Base-by-base conservation (phyloP, 2,888 invertebrate species). In the Rotaria macrura region DNA sequence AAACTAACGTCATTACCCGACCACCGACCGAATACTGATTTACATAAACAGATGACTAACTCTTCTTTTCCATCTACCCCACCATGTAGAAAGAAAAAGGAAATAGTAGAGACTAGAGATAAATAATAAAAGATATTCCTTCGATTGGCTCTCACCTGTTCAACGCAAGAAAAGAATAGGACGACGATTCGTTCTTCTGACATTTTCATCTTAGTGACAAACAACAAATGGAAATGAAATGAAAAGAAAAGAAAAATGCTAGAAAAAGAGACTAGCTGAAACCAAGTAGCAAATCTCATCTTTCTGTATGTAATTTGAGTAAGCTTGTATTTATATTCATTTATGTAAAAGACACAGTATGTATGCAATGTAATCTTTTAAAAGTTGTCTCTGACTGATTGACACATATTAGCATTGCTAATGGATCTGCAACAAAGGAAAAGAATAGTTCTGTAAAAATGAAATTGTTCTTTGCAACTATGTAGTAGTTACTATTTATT, bases 321-420 rank as follows among this genome's bases (percentile, higher is more conserved):
- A 29, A 65, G 34, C 34, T 20, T 65, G 29, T 14, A 34, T 65
- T 34, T 29, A 34, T 34, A 65, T 65, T 65, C 65, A 65, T 65
- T 65, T 65, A 65, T 65, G 65, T 34, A 65, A 65, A 65, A 34
- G 20, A 65, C 34, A 57, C n/a, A n/a, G 2, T 57, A 12, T 20
- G 20, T 2, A 25, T 25, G 7, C 25, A 54, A 54, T 23, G 6
- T 23, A 54, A 5, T 54, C 1, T 25, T 54, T 65, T 17, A 65
- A 34, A 34, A 17, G 2, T 29, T 65, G 34, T 65, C 65, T 34
- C 38, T 65, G 29, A 65, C 79, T 43, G 14, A 12, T 79, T 43
- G 79, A 79, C 79, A 79, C 14, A 43, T 79, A 79, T 79, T 79
- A 79, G 79, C 79, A 79, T 79, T 79, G 79, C 79, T 79, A 79